Evolutionary conservation across 1,140 invertebrate species (phyloP), one percentile per base, ranked within the genome.

Genomic region (Manduca sexta): DNA sequence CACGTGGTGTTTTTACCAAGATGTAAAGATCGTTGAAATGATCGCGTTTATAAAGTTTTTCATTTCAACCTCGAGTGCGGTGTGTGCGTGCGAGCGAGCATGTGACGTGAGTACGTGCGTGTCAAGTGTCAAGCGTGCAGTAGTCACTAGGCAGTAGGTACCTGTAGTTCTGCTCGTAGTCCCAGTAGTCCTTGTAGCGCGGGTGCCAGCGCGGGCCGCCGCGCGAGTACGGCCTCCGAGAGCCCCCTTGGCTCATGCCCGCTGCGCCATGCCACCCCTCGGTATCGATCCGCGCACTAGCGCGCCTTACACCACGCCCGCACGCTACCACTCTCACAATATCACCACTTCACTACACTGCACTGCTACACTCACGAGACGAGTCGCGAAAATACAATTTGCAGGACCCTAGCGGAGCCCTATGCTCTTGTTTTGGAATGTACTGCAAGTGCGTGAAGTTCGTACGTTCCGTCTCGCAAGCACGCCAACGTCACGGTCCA

Each of bases 111-210:
- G 21, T 26, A 8, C 21, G 21, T 26, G 8, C 21, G 21, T 26
- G 21, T 26, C 4, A 26, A 5, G 21, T 26, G 21, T 5, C 21
- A 26, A 5, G 8, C 8, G 0, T 26, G 21, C 8, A 8, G n/a
- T n/a, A n/a, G n/a, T n/a, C 21, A 2, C 21, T 11, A 18, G 17
- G 17, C 11, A n/a, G 3, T 1, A 15, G 11, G 13, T 16, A 84
- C 80, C 80, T 84, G 56, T 82, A 84, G 52, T 77, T 84, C 39
- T 84, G 80, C 45, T 84, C 80, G 68, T 82, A 84, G 49, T 82
- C 80, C 80, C 80, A 84, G 53, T 82, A 84, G 15, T 84, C 80
- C 69, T 84, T 84, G 69, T 84, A 84, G 31, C 80, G 76, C 54
- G 78, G 73, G 64, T 84, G 76, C 74, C 80, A 84, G 30, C 80